These are phyloP conservation scores for Calyptomena viridis DNA, from an alignment of 2,113 vertebrate genomes.

Conservation along the genomic window DNA sequence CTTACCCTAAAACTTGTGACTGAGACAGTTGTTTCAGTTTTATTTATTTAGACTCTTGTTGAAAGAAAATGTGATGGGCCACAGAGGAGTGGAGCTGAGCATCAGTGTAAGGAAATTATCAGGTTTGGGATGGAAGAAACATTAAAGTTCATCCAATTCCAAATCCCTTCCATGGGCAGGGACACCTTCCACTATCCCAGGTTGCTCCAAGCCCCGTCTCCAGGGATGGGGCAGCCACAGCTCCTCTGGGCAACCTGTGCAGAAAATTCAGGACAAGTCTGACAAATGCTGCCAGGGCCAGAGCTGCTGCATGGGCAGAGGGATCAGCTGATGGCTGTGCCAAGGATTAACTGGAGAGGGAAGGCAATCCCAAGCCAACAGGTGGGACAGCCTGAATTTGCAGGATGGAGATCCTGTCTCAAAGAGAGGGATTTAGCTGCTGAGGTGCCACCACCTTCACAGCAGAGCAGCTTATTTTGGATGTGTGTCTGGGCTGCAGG, in stretches of 20 bases:
- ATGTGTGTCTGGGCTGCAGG: neutral
- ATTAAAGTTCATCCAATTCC: neutral
- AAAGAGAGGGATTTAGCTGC: neutral
- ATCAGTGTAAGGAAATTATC: neutral
- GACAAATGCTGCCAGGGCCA: neutral
- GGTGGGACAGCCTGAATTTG: neutral
- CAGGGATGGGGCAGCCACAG: neutral
- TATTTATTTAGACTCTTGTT: neutral
- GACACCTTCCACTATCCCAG: neutral
- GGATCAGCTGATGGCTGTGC: neutral
- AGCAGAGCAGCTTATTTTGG: neutral
- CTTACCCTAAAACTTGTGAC: neutral
- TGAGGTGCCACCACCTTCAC: neutral
- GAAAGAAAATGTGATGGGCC: neutral
- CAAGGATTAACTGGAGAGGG: neutral
- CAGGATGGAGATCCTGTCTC: neutral
- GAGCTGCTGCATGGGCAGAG: neutral
- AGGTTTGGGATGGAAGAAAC: neutral
- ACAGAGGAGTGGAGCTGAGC: neutral
- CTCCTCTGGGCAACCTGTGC: neutral
- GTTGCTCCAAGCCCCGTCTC: neutral
- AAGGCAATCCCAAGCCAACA: neutral
- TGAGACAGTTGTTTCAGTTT: neutral
- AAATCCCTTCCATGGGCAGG: neutral
- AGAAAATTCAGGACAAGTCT: neutral